Evolutionary conservation across 2,888 invertebrate species (phyloP), one percentile per base, ranked within the genome.

Genomic region (Ceramica pisi): DNA sequence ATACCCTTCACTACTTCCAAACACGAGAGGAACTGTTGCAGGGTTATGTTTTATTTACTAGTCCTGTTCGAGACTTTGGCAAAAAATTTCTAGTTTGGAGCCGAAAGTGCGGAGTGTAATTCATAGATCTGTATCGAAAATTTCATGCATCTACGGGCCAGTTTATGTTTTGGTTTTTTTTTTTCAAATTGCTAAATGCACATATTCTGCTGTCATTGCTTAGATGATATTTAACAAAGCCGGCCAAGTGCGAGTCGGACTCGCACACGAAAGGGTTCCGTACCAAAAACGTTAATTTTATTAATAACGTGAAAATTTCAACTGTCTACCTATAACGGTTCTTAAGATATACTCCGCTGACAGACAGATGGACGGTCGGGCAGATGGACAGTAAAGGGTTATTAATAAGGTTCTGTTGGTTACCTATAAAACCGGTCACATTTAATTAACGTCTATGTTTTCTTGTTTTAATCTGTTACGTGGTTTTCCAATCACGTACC

Each of bases 1-100:
- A 55, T 56, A 50, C 21, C 21, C n/a, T 50, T 14, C 46, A 68
- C 44, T 68, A 46, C 62, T 46, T 41, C 12, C n/a, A 31, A 26
- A 23, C 46, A 44, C 31, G 46, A 31, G 16, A n/a, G 44, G 31
- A 46, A 51, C 21, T 55, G 44, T 51, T 70, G 46, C 63, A 44
- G 12, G 12, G 8, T 1, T 50, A 75, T 64, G 26, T 70, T 64
- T 77, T 63, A 66, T 76, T 66, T 62, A 67, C 41, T n/a, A 41
- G 26, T 46, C 26, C 51, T 41, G 16, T 62, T 8, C 2, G 1
- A 69, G 12, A 62, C n/a, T 53, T 50, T 5, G 6, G 9, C 16
- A n/a, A 55, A 48, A 16, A 59, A 12, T 21, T n/a, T 10, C 21
- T 50, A 46, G 12, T 19, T 2, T 23, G 0, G 16, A 31, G 23